phyloP scores from a whole-genome alignment of 2,797 vertebrate genomes.

The Poecilia gillii region DNA sequence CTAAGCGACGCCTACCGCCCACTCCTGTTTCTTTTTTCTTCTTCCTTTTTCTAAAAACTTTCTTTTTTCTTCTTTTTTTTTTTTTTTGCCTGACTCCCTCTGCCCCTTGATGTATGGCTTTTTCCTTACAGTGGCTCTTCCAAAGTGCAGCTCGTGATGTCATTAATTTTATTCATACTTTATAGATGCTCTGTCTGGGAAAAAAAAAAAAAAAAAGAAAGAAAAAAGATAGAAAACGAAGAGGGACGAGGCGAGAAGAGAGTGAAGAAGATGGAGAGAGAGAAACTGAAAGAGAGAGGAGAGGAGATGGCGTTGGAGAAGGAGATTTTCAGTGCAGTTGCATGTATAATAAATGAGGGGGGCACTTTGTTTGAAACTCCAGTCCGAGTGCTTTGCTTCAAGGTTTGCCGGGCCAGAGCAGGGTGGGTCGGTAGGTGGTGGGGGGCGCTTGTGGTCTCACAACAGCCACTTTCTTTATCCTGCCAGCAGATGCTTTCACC shows the following conservation, averaged over 20 bases:
- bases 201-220: conserved; percentile 49
- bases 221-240: conserved; percentile 54
- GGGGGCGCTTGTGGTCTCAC: conserved; percentile 66
- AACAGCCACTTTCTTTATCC: conserved; percentile 70
- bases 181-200: conserved; percentile 83
- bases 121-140: conserved; percentile 82
- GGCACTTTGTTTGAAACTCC: conserved; percentile 85
- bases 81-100: conserved; percentile 57
- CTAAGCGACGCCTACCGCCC: conserved; percentile 43
- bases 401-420: conserved; percentile 76
- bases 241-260: conserved; percentile 35
- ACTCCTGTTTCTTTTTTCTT: conserved; percentile 38
- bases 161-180: conserved; percentile 87
- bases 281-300: conserved; percentile 37
- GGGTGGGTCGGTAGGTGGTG: conserved; percentile 27
- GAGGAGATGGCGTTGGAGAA: conserved; percentile 75
- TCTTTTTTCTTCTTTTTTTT: conserved; percentile 17
- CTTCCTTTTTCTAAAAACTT: conserved; percentile 25
- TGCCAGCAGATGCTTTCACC: conserved; percentile 75
- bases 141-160: conserved; percentile 85
- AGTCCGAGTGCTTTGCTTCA: conserved; percentile 74
- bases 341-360: conserved; percentile 88
- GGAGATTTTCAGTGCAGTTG: conserved; percentile 83
- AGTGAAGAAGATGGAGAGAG: conserved; percentile 41
- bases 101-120: conserved; percentile 82